phyloP scores from a whole-genome alignment of 2,113 vertebrate species.

The Chaetorhynchus papuensis region DNA sequence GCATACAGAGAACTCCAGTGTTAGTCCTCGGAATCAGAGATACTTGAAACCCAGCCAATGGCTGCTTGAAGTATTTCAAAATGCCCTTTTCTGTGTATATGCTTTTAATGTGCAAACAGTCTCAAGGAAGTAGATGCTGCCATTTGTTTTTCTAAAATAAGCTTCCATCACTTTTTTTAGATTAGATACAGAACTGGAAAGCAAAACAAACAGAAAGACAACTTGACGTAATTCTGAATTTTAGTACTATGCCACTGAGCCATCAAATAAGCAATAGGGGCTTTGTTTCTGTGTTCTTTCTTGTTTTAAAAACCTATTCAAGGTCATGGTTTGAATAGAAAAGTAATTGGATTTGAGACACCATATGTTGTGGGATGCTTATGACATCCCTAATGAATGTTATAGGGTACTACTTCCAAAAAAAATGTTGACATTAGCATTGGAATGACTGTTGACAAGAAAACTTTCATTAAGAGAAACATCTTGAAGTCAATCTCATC shows the following conservation, averaged over 20 bases:
- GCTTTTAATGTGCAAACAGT: not conserved
- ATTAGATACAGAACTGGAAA: not conserved
- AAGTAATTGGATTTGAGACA: conserved; percentile 49
- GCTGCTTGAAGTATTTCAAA: not conserved
- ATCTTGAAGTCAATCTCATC: not conserved
- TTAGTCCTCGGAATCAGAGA: not conserved
- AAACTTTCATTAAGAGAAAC: not conserved
- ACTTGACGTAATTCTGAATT: not conserved
- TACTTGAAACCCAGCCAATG: not conserved
- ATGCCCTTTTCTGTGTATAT: not conserved
- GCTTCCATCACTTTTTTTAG: not conserved
- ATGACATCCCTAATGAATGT: conserved; percentile 19
- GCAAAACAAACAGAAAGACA: not conserved
- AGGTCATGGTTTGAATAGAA: conserved; percentile 49
- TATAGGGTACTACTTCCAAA: not conserved
- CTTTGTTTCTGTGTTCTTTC: not conserved
- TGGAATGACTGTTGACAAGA: not conserved
- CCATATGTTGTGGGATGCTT: conserved; percentile 27
- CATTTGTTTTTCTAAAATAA: not conserved
- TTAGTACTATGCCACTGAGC: not conserved
- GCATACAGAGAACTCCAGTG: not conserved
- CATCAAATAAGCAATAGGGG: not conserved
- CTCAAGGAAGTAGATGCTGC: not conserved
- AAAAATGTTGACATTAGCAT: not conserved
- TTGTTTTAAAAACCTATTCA: not conserved